Evolutionary conservation across 2,888 invertebrate species (phyloP), one percentile per base, ranked within the genome.

Genomic region (Cephonodes hylas): DNA sequence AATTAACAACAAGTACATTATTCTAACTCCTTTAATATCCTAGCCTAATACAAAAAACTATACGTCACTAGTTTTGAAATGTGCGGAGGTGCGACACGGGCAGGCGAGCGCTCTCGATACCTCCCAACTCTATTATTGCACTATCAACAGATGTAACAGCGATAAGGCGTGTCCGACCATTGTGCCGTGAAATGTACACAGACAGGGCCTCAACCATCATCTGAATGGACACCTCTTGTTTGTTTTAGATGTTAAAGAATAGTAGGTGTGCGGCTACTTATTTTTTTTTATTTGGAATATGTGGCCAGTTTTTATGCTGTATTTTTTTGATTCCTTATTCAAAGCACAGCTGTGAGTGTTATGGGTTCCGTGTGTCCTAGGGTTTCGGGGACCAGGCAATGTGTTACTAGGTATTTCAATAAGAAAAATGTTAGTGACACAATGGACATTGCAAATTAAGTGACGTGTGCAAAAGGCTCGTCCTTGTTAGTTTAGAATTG

Each of bases 151-250:
- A 63, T 62, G 58, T 59, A 62, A 63, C 62, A 63, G 56, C 25
- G 62, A 63, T 67, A 69, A 64, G 58, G 61, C 57, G 58, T 62
- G 60, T 38, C 63, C 56, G 59, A n/a, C n/a, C n/a, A n/a, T 61
- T 58, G 64, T 60, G 42, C 34, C 60, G 59, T 64, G 53, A 42
- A 62, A 60, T 62, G 42, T 45, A 38, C 15, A 27, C 60, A 58
- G 58, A 61, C 59, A 46, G 10, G 18, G 23, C 46, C 38, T 48
- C n/a, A 15, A 1, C n/a, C 31, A 10, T 45, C 18, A 18, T 18
- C 18, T 31, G 31, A 10, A 8, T 53, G 10, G 6, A 27, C 56
- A 57, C 2, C 27, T 13, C 3, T 8, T 57, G 10, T 15, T 3
- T 23, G 31, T 13, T n/a, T n/a, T 56, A 15, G 18, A 15, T 6